phyloP scores from a whole-genome alignment of 2,797 vertebrate species.

The Rhinella marina region DNA sequence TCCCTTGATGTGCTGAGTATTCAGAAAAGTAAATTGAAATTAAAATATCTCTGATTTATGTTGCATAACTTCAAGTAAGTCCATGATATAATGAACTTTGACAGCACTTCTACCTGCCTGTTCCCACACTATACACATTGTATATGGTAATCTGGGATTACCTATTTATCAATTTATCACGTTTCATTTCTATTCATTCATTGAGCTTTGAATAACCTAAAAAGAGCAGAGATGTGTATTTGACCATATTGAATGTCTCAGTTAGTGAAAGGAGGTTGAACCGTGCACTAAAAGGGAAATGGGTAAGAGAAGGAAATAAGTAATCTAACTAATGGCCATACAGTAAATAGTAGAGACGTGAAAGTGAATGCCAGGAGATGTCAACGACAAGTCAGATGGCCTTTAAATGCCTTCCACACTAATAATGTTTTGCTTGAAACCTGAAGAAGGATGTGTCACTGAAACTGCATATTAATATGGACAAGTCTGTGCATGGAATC shows the following conservation, averaged over 20 bases:
- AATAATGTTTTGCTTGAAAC: slow-evolving; percentile 24
- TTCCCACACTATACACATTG: slow-evolving; percentile 37
- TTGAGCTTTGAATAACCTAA: slow-evolving; percentile 32
- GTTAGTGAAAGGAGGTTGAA: slow-evolving; percentile 28
- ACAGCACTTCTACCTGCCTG: not conserved
- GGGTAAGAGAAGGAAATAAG: slow-evolving; percentile 7
- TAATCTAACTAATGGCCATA: slow-evolving; percentile 35
- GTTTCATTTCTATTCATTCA: slow-evolving; percentile 33
- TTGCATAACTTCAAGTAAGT: not conserved
- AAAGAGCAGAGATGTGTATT: slow-evolving; percentile 18
- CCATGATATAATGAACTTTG: not conserved
- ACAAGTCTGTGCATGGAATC: not conserved
- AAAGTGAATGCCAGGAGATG: slow-evolving; percentile 18
- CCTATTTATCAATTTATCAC: slow-evolving; percentile 38
- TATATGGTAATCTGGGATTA: slow-evolving; percentile 26
- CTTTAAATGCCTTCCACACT: slow-evolving; percentile 15
- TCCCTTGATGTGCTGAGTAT: not conserved
- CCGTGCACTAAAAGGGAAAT: slow-evolving; percentile 6
- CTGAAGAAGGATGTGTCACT: not conserved
- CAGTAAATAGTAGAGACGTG: not conserved
- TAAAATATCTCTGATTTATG: not conserved
- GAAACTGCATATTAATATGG: not conserved
- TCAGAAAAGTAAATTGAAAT: not conserved
- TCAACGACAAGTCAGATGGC: not conserved
- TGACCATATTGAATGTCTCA: slow-evolving; percentile 23